A percentile compares a stretch with the other conserved stretches of the same genome.
These are phyloP conservation scores for Syngnathus acus DNA, from an alignment of 2,797 vertebrate species.

Conservation along the genomic window DNA sequence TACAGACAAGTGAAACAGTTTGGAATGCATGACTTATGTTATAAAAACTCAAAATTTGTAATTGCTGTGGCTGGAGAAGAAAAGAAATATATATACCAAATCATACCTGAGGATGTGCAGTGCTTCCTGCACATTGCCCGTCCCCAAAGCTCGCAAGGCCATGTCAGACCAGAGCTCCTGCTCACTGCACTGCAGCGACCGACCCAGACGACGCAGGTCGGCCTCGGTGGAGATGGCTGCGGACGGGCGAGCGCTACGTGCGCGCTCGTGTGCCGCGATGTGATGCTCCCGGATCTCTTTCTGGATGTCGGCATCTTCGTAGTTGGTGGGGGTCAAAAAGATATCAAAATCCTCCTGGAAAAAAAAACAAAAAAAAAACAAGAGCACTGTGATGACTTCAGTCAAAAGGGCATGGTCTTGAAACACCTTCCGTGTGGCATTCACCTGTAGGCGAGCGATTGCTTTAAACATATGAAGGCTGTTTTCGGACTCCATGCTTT, in stretches of 20 bases:
- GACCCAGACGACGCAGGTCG: slow-evolving; percentile 73
- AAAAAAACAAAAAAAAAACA: background rate
- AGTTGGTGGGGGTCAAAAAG: slow-evolving; percentile 81
- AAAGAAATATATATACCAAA: background rate
- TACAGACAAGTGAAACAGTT: too few relatives aligned
- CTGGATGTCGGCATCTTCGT: slow-evolving; percentile 68
- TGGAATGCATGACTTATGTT: too few relatives aligned
- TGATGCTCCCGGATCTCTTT: slow-evolving; percentile 77
- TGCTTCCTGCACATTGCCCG: slow-evolving; percentile 77
- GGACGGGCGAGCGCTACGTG: slow-evolving; percentile 39
- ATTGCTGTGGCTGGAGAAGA: too few relatives aligned
- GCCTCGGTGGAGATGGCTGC: slow-evolving; percentile 62
- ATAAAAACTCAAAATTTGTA: too few relatives aligned
- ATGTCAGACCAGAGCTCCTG: slow-evolving; percentile 80
- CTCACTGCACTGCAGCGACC: slow-evolving; percentile 75
- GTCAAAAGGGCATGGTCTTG: background rate
- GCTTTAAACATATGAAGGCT: slow-evolving; percentile 79
- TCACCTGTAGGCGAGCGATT: slow-evolving; percentile 81
- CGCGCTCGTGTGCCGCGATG: slow-evolving; percentile 75
- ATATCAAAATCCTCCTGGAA: slow-evolving; percentile 83
- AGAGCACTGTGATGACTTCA: background rate
- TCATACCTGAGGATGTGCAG: slow-evolving; percentile 82
- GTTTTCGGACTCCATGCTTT: slow-evolving; percentile 76
- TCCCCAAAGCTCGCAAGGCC: slow-evolving; percentile 73
- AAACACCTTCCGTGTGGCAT: background rate